Percentiles rank a stretch among this genome's conserved stretches.
Conservation (phyloP, 2,888 invertebrate species). For the Hypselothyrea guttata region DNA sequence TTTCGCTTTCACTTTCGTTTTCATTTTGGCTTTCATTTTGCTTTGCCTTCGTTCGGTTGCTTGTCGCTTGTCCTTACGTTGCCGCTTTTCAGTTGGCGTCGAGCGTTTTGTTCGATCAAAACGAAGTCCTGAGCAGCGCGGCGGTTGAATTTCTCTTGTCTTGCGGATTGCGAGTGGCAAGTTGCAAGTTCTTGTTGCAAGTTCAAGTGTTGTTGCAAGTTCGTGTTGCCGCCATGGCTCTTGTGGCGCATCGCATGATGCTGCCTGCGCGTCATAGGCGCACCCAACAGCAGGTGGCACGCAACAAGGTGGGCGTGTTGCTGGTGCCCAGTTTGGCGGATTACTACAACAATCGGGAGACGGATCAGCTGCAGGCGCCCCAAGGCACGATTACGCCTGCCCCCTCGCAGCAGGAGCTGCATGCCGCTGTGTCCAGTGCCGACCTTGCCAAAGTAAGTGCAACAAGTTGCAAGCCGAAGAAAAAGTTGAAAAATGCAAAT, state of each 20-base stretch:
- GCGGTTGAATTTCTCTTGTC: background rate
- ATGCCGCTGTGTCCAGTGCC: conserved; percentile 19
- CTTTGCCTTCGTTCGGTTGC: conserved; percentile 37
- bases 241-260: conserved; percentile 79
- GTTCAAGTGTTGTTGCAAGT: background rate
- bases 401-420: conserved; percentile 19
- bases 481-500: background rate
- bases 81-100: conserved; percentile 55
- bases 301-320: conserved; percentile 75
- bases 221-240: conserved; percentile 60
- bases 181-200: no score
- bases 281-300: conserved; percentile 60
- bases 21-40: conserved; percentile 26
- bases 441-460: conserved; percentile 63
- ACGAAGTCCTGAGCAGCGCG: conserved; percentile 4
- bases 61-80: no score
- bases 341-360: conserved; percentile 43
- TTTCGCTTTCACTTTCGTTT: conserved; percentile 37
- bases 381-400: conserved; percentile 1
- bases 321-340: conserved; percentile 68
- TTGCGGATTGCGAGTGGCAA: no score
- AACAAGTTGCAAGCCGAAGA: conserved; percentile 60
- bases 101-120: conserved; percentile 71
- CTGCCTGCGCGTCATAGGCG: conserved; percentile 61
- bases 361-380: conserved; percentile 17